phyloP scores from a whole-genome alignment of 35 echinoderm and acorn worm genomes.

The Apostichopus parvimensis region DNA sequence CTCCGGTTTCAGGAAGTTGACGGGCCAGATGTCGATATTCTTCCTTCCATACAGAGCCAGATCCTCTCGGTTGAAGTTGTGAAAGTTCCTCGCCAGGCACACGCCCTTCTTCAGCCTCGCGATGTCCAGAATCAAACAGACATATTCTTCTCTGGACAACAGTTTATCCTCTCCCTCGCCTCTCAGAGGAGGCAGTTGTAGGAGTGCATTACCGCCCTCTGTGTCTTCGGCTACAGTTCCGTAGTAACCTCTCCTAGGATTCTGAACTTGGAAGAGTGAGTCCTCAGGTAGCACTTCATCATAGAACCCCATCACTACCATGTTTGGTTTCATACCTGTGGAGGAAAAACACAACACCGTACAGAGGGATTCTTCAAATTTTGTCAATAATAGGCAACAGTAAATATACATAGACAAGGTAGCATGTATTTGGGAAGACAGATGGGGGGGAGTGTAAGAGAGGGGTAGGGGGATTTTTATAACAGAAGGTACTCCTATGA shows the following conservation, averaged over 20 bases:
- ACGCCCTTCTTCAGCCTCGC: constrained; percentile 80
- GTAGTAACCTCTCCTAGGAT: constrained; percentile 13
- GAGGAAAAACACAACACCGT: neutral
- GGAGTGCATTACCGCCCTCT: constrained; percentile 52
- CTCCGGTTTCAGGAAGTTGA: constrained; percentile 97
- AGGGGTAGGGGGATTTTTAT: too few relatives aligned
- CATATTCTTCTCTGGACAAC: constrained; percentile 73
- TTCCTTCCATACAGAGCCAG: constrained; percentile 8
- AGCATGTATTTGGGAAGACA: too few relatives aligned
- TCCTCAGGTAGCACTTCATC: constrained; percentile 68
- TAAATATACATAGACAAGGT: too few relatives aligned
- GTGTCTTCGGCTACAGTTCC: constrained; percentile 45
- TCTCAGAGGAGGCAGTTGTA: constrained; percentile 58
- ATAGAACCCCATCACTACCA: constrained; percentile 89
- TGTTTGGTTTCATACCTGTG: constrained; percentile 96
- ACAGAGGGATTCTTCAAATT: too few relatives aligned
- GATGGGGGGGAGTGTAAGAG: too few relatives aligned
- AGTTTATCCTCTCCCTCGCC: constrained; percentile 49
- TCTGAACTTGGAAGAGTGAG: constrained; percentile 40
- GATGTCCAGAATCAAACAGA: constrained; percentile 71
- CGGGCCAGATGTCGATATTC: constrained; percentile 87
- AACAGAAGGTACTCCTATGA: too few relatives aligned
- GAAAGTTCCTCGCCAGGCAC: constrained; percentile 77
- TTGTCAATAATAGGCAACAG: too few relatives aligned
- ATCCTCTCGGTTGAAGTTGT: constrained; percentile 66